Percentiles rank a stretch among this genome's conserved stretches.
Evolutionary conservation across 2,113 vertebrate species (phyloP).

Genomic region (Donacobius atricapilla): DNA sequence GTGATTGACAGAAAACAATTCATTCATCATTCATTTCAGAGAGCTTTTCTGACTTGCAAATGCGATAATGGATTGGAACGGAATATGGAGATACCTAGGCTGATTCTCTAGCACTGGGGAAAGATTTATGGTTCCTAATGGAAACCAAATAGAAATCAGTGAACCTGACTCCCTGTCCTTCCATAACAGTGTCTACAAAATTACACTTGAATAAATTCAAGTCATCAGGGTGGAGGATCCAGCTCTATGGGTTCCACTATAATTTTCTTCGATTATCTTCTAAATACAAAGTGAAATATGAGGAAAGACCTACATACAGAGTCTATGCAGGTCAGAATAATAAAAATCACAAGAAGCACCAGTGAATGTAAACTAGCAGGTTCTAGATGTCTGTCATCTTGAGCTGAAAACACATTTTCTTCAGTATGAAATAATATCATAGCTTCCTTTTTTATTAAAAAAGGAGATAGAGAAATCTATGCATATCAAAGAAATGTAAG

Average conservation of each 20-base stretch:
- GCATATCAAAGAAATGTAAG: neutral
- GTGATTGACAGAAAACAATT: slow-evolving; percentile 56
- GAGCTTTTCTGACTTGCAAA: slow-evolving; percentile 43
- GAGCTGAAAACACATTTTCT: neutral
- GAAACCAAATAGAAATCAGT: slow-evolving; percentile 6
- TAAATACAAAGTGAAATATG: neutral
- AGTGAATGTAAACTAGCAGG: neutral
- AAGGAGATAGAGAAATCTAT: neutral
- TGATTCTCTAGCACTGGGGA: neutral
- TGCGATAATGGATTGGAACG: neutral
- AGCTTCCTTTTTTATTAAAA: neutral
- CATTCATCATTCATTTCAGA: slow-evolving; percentile 28
- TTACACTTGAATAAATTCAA: neutral
- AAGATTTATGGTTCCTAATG: slow-evolving; percentile 3
- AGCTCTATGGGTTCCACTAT: neutral
- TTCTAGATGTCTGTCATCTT: neutral
- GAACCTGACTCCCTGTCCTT: neutral
- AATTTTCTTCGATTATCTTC: neutral
- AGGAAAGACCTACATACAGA: neutral
- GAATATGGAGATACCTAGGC: neutral
- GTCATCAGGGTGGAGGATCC: neutral
- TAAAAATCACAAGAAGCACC: neutral
- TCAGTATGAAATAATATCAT: neutral
- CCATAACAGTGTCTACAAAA: neutral
- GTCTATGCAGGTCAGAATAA: neutral